Base-by-base conservation (phyloP, 2,797 vertebrate species). In the Notoglanidium macrostoma region DNA sequence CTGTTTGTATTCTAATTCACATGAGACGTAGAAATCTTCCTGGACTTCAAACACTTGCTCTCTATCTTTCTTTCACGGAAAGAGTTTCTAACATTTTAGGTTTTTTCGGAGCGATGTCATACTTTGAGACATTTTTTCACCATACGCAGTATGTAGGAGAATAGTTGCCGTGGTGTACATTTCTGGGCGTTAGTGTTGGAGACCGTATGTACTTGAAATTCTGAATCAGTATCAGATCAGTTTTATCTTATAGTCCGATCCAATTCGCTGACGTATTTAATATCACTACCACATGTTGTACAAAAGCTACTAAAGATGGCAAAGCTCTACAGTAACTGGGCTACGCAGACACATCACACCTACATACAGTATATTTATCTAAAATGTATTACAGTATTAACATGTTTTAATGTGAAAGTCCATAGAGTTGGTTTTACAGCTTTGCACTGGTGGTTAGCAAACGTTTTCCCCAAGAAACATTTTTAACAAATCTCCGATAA, bases 1-100 rank as follows among this genome's bases (percentile, higher is more conserved):
- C 87, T 88, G 87, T 88, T 88, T 88, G 79, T 67, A 21, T 46
- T 85, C 59, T 83, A 68, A 86, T 88, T 86, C 59, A 49, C 78
- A 83, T 65, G n/a, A 80, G 44, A 80, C 76, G 44, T 21, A 55
- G 61, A 26, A 57, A 44, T 14, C 78, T 77, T 86, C 59, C 49
- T 83, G 46, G 78, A 49, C 49, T 49, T 49, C 32, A 40, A 82
- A 76, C 12, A 12, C 14, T 21, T 12, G 26, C 54, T 44, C 21
- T 8, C 14, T 29, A 19, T n/a, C 32, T 26, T 40, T 40, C 19
- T 79, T 59, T 54, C 7, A 32, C n/a, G 26, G 4, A 3, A 26
- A 49, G 40, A 15, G 26, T n/a, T 49, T 51, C 26, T 74, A n/a
- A 76, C 49, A 49, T 49, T 49, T 49, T 49, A 17, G 14, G 51